A percentile compares a stretch with the other conserved stretches of the same genome.
Evolutionary conservation across 2,113 vertebrate species (phyloP).

Genomic region (Neotoma lepida): DNA sequence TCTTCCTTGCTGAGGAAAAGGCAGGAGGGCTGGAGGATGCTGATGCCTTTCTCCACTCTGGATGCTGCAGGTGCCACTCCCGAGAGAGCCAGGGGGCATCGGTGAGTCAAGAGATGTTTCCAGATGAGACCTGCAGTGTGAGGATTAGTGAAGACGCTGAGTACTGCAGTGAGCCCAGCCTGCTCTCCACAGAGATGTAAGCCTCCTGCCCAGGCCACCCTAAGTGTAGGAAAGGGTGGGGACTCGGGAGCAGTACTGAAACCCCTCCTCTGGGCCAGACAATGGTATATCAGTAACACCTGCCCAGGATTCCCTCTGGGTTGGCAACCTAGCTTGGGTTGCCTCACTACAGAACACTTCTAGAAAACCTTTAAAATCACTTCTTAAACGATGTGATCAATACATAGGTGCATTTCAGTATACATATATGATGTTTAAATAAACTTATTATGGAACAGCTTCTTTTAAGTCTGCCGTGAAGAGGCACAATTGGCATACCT

Average conservation of each 20-base stretch:
- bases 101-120: conserved; percentile 91
- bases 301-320: neutral
- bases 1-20: neutral
- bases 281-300: neutral
- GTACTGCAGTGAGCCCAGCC: conserved; percentile 91
- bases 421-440: neutral
- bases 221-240: neutral
- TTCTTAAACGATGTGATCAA: neutral
- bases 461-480: conserved; percentile 1
- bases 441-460: neutral
- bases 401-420: neutral
- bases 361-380: neutral
- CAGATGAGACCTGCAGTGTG: conserved; percentile 91
- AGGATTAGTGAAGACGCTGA: conserved; percentile 89
- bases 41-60: neutral
- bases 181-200: conserved; percentile 95
- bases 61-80: conserved; percentile 89
- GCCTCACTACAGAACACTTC: neutral
- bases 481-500: neutral
- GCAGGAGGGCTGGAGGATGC: neutral
- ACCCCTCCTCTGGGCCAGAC: neutral
- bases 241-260: neutral
- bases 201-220: conserved; percentile 58
- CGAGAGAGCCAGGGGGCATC: conserved; percentile 93
- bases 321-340: too few species aligned